phyloP scores from a whole-genome alignment of 2,888 invertebrate species.

The Troides aeacus region DNA sequence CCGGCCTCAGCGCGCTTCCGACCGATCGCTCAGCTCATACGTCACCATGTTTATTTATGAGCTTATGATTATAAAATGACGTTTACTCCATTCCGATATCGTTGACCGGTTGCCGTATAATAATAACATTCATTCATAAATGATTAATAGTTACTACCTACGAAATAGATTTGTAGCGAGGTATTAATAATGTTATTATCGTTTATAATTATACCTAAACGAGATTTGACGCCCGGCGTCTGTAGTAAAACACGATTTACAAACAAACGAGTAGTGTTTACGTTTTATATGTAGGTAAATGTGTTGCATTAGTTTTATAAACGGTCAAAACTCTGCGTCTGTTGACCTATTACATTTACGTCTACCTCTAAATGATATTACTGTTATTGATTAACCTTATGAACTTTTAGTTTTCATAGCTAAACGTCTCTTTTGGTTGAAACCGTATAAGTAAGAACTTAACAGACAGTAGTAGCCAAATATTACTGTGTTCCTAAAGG shows the following conservation, averaged over 20 bases:
- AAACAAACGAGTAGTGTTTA: constrained; percentile 50
- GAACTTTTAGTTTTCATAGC: not conserved
- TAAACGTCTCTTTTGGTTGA: too few relatives aligned
- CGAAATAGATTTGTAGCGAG: constrained; percentile 71
- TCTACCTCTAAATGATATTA: not conserved
- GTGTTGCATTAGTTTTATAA: not conserved
- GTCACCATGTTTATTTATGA: constrained; percentile 77
- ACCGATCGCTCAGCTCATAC: constrained; percentile 57
- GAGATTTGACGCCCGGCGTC: constrained; percentile 70
- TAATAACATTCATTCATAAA: constrained; percentile 75
- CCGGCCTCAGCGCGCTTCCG: constrained; percentile 49
- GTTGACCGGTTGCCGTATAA: constrained; percentile 71
- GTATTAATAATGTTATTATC: constrained; percentile 71
- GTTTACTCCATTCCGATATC: constrained; percentile 74
- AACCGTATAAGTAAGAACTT: too few relatives aligned
- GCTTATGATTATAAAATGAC: constrained; percentile 79
- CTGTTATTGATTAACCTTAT: not conserved
- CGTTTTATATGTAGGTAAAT: constrained; percentile 34
- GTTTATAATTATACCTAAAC: constrained; percentile 68
- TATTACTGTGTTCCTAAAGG: too few relatives aligned
- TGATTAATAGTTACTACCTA: constrained; percentile 76
- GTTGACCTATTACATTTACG: not conserved
- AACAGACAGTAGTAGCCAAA: too few relatives aligned
- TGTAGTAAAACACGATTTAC: constrained; percentile 68
- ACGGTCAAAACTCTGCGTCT: not conserved